Conservation (phyloP, 2,113 vertebrate genomes). For the Fregetta grallaria region DNA sequence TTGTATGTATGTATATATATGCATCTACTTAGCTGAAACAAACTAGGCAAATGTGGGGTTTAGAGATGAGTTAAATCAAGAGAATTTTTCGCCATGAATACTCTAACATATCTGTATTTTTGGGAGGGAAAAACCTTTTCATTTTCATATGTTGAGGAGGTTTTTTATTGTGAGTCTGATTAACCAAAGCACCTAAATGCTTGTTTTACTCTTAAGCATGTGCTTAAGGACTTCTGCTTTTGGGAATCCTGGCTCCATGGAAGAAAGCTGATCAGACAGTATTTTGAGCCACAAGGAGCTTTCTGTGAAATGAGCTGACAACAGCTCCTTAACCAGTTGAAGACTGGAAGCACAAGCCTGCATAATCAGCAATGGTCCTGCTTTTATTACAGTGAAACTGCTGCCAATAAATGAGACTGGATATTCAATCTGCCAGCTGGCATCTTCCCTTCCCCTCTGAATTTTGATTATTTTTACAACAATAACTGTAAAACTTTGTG, state of each 20-base stretch:
- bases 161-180: not conserved
- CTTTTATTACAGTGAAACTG: not conserved
- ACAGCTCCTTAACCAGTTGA: slow-evolving; percentile 56
- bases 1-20: not conserved
- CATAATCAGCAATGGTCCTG: not conserved
- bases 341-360: slow-evolving; percentile 16
- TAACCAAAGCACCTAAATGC: not conserved
- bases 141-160: not conserved
- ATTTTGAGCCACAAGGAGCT: slow-evolving; percentile 30
- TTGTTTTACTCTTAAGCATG: not conserved
- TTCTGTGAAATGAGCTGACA: slow-evolving; percentile 52
- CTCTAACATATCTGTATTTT: not conserved
- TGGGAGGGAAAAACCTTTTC: not conserved
- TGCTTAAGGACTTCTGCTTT: slow-evolving; percentile 15
- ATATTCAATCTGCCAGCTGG: slow-evolving; percentile 39
- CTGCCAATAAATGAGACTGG: slow-evolving; percentile 18
- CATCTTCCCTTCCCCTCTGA: slow-evolving; percentile 6
- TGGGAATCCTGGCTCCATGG: not conserved
- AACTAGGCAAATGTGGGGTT: not conserved
- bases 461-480: slow-evolving; percentile 43
- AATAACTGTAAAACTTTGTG: slow-evolving; percentile 6
- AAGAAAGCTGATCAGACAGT: slow-evolving; percentile 39
- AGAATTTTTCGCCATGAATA: not conserved
- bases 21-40: not conserved
- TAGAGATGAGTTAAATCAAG: not conserved